These are phyloP conservation scores for Planococcus citri DNA, from an alignment of 1,140 invertebrate species.

Conservation along the genomic window DNA sequence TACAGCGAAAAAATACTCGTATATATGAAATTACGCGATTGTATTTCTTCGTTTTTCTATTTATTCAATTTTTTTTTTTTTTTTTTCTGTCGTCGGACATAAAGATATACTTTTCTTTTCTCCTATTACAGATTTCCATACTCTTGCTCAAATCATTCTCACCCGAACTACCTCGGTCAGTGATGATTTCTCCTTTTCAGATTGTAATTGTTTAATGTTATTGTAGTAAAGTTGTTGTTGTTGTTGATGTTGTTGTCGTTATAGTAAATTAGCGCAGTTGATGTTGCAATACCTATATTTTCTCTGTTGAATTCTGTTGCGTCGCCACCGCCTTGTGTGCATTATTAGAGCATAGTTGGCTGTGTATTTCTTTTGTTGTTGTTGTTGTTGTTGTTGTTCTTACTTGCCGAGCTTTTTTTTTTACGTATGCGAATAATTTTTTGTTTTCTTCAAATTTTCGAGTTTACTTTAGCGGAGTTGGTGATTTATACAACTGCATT, in stretches of 20 bases:
- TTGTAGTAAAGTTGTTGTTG: too few species aligned
- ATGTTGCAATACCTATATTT: not conserved
- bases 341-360: not conserved
- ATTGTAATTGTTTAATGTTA: constrained; percentile 15
- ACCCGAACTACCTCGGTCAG: constrained; percentile 32
- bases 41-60: too few species aligned
- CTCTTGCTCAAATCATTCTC: constrained; percentile 56
- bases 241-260: not conserved
- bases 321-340: not conserved
- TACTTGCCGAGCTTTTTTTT: too few species aligned
- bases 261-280: not conserved
- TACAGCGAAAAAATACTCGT: too few species aligned
- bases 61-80: too few species aligned
- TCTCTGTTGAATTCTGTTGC: not conserved
- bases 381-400: too few species aligned
- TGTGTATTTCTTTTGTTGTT: not conserved
- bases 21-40: too few species aligned
- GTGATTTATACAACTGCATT: too few species aligned
- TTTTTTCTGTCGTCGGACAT: not conserved
- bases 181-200: constrained; percentile 18
- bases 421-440: too few species aligned
- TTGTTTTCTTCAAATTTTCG: too few species aligned
- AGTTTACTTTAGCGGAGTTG: too few species aligned
- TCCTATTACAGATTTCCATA: constrained; percentile 59
- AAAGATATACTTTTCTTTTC: constrained; percentile 26